Base-by-base conservation (phyloP, 2,888 invertebrate genomes). In the Hydraecia micacea region DNA sequence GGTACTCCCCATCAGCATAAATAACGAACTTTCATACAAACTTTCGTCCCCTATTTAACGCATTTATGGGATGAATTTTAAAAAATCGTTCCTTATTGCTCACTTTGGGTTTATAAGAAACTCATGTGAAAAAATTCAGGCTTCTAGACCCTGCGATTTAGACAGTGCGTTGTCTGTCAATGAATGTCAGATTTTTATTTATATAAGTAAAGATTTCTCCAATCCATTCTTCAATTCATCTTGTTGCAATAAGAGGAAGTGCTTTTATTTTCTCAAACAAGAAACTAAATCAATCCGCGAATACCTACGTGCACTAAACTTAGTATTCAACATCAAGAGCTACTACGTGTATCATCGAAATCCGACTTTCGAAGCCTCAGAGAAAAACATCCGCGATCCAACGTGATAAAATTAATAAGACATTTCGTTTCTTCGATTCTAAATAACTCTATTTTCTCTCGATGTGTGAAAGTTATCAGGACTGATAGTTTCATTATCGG, bases 401-500 rank as follows among this genome's bases (percentile, higher is more conserved):
- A 85, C 85, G 85, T 85, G 85, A 58, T 79, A 66, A 74, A 66
- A 80, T 80, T 77, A 77, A 83, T 80, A 80, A 80, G 84, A 84
- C 77, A 74, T 75, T 85, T 73, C 71, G 78, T 73, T 79, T 75
- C 82, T 80, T 80, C 60, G 52, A 85, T 78, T 79, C 49, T 62
- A 77, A 81, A 84, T 79, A 77, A 75, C 80, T 79, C 58, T 62
- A 85, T 85, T 82, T 79, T 82, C 85, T 67, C 75, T 73, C 58
- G 79, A 82, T 77, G 77, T 85, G 83, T 79, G 85, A 85, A 85
- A 85, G 83, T 68, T 80, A 84, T 83, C 73, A 77, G 67, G 39
- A 39, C 77, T 81, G 77, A 86, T 88, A 88, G 83, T 86, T 88
- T 83, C 81, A 88, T 88, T 87, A 81, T 75, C 60, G 39, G 69